phyloP scores from a whole-genome alignment of 2,888 invertebrate genomes.

The Sphaerophoria taeniata region DNA sequence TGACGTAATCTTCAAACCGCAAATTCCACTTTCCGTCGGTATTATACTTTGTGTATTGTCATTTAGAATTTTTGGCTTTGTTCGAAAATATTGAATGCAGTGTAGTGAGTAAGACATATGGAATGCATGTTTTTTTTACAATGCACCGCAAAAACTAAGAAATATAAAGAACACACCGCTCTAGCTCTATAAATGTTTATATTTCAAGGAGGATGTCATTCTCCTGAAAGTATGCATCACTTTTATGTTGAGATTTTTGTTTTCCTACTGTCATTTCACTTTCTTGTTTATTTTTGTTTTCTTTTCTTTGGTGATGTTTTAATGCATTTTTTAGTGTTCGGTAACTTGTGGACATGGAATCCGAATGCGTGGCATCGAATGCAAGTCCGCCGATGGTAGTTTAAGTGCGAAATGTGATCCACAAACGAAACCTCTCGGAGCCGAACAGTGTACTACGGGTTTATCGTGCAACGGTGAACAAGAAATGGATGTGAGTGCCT shows the following conservation, averaged over 20 bases:
- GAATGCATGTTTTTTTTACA: constrained; percentile 62
- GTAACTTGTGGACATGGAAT: constrained; percentile 95
- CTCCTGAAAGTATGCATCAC: constrained; percentile 54
- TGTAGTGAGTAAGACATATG: constrained; percentile 41
- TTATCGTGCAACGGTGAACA: constrained; percentile 86
- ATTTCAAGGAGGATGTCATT: constrained; percentile 47
- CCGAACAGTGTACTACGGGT: constrained; percentile 89
- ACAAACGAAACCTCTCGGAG: constrained; percentile 87
- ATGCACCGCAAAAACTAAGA: constrained; percentile 26
- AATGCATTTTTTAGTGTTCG: constrained; percentile 88
- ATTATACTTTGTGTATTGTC: constrained; percentile 47
- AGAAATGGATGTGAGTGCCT: constrained; percentile 73
- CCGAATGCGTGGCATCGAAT: constrained; percentile 92
- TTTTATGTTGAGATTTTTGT: constrained; percentile 52
- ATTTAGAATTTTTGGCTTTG: constrained; percentile 23
- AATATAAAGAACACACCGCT: not conserved
- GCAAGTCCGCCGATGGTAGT: constrained; percentile 86
- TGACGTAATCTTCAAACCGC: constrained; percentile 63
- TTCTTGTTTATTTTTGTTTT: constrained; percentile 45
- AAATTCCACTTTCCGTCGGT: constrained; percentile 61
- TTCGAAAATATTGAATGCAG: not conserved
- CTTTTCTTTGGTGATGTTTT: constrained; percentile 75
- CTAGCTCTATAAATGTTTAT: constrained; percentile 35
- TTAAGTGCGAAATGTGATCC: constrained; percentile 87
- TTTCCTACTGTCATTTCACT: constrained; percentile 42